Base-by-base conservation (phyloP, 2,888 invertebrate genomes). In the Parnassius glacialis region DNA sequence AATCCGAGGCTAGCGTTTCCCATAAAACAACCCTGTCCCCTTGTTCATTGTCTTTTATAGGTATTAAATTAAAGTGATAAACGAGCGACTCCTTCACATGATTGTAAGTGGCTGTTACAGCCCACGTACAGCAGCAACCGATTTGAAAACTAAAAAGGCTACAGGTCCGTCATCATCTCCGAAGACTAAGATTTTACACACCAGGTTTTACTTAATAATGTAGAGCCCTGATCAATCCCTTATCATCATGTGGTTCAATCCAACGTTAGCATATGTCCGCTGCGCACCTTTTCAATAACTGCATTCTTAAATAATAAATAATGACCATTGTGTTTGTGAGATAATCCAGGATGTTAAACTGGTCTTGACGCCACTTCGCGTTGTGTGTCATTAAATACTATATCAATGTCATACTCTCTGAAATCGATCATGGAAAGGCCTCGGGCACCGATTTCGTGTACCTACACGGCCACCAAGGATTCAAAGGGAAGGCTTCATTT, bases 371-470 rank as follows among this genome's bases (percentile, higher is more conserved):
- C 42, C 55, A 44, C n/a, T 13, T 42, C 20, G 59, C 64, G 42
- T 64, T 57, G 61, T 61, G 60, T 64, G 58, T 61, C 68, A 67
- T 70, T 70, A 66, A 67, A 67, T 66, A 67, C 70, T 68, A 65
- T 66, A 66, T 72, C 71, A 70, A 60, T 70, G 70, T 72, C 71
- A 62, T 57, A 48, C 52, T 25, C 45, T 50, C 56, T 25, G 45
- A 57, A 61, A 63, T 52, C 64, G 59, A 43, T 54, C 55, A 57
- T 20, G 13, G 25, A 41, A 42, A 25, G 3, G 42, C 50, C 57
- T 7, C 53, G 56, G 51, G 52, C 61, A 25, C 16, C 16, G 47
- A 52, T 45, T 57, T 44, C 25, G 34, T 34, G 54, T 48, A 43
- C 16, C 16, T 16, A 16, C 53, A 44, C 44, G 44, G 11, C 41